A percentile compares a stretch with the other conserved stretches of the same genome.
Conservation (phyloP, 1,140 invertebrate genomes). For the Macrostomum lignano region DNA sequence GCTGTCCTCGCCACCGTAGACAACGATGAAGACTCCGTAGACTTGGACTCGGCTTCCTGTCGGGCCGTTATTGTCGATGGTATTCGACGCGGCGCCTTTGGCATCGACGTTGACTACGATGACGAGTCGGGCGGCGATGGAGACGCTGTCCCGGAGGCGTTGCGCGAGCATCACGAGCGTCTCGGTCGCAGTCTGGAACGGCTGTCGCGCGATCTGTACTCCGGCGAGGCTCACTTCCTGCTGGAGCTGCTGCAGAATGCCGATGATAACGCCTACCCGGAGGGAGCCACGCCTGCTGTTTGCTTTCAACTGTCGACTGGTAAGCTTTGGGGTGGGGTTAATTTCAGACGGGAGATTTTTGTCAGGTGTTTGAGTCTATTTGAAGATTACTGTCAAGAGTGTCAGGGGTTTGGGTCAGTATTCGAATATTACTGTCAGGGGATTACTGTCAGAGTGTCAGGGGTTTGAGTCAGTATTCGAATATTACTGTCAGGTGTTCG, state of each 20-base stretch:
- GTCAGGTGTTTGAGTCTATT: too few relatives aligned
- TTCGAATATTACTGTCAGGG: too few relatives aligned
- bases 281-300: constrained; percentile 5
- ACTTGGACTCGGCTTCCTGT: too few relatives aligned
- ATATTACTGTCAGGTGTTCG: too few relatives aligned
- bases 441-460: too few relatives aligned
- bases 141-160: too few relatives aligned
- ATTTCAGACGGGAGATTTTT: too few relatives aligned
- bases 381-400: too few relatives aligned
- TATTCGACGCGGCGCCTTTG: neutral
- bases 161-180: neutral
- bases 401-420: too few relatives aligned
- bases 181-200: neutral
- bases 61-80: neutral
- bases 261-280: constrained; percentile 23
- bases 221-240: constrained; percentile 27
- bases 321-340: neutral
- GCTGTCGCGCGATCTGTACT: constrained; percentile 17
- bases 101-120: neutral
- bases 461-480: too few relatives aligned
- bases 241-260: constrained; percentile 25
- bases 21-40: too few relatives aligned
- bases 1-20: too few relatives aligned
- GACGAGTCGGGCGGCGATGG: neutral
- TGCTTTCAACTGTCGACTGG: neutral